Base-by-base conservation (phyloP, 2,797 vertebrate species). In the Delichon dasypus region DNA sequence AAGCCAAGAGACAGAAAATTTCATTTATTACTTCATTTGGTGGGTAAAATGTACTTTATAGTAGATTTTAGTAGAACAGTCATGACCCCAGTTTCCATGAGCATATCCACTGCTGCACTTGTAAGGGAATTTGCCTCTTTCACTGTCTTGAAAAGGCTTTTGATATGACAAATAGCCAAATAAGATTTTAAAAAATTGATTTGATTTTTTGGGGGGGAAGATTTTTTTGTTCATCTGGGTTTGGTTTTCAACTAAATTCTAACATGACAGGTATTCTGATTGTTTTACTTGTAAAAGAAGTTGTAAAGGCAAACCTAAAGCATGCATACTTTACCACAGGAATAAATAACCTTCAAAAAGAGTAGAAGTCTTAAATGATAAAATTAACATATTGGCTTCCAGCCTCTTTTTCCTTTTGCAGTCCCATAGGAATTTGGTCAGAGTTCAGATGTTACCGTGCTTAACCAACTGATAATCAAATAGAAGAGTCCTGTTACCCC, bases 1-100 rank as follows among this genome's bases (percentile, higher is more conserved):
- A 88, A 83, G 18, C 44, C 36, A 64, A 62, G 38, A 79, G 44
- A 81, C 65, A 77, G 38, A 44, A 14, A 92, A 82, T 79, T 80
- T 86, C 9, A 85, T 85, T 65, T 90, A 73, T 83, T 88, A 53
- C 55, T 82, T 80, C 16, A 40, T 88, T 94, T 90, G 47, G 30
- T 58, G 29, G 3, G 42, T 11, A 86, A 78, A 91, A 61, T 23
- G 14, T 85, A 45, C 27, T 73, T 79, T 57, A 40, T 61, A 55
- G 74, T 26, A 76, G 38, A 85, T 82, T 72, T 65, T 22, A 79
- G 47, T 30, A 40, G 21, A 92, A 78, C 10, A 86, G 44, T 9
- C 67, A 50, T 72, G 45, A 86, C 21, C 34, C 48, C 29, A 50
- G 16, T 27, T 82, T 81, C 71, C 40, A 40, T 2, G 7, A 76